Evolutionary conservation across 2,888 invertebrate genomes (phyloP).

Genomic region (Julus scanicus): DNA sequence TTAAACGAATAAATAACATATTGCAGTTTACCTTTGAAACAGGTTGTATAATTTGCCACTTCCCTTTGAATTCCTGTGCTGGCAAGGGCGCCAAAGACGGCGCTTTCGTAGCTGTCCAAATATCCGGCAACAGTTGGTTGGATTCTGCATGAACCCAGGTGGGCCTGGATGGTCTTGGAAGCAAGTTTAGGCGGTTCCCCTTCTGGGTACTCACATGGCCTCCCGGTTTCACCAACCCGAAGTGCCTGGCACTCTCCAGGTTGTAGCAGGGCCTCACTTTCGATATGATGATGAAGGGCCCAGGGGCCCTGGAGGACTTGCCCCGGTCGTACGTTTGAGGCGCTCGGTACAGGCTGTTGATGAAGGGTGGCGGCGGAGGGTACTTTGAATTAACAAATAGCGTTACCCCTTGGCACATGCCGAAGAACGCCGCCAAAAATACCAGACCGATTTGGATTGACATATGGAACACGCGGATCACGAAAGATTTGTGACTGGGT

Average conservation of each 20-base stretch:
- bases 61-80: not conserved
- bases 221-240: not conserved
- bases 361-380: not conserved
- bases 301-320: not conserved
- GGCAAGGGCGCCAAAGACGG: not conserved
- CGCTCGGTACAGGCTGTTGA: slow-evolving; percentile 48
- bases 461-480: no score
- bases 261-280: slow-evolving; percentile 37
- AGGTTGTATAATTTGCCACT: slow-evolving; percentile 36
- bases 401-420: not conserved
- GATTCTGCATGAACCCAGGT: not conserved
- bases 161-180: not conserved
- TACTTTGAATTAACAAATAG: slow-evolving; percentile 31
- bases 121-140: not conserved
- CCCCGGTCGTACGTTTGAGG: slow-evolving; percentile 50
- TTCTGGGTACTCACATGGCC: not conserved
- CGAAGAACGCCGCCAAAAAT: not conserved
- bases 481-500: not conserved
- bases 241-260: slow-evolving; percentile 26
- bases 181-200: not conserved
- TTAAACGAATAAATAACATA: no score
- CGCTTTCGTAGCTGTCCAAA: no score
- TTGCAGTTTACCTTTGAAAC: not conserved
- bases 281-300: slow-evolving; percentile 46
- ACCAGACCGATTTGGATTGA: not conserved